Conservation (phyloP, 2,113 vertebrate genomes). For the Gallinago jamesoni region DNA sequence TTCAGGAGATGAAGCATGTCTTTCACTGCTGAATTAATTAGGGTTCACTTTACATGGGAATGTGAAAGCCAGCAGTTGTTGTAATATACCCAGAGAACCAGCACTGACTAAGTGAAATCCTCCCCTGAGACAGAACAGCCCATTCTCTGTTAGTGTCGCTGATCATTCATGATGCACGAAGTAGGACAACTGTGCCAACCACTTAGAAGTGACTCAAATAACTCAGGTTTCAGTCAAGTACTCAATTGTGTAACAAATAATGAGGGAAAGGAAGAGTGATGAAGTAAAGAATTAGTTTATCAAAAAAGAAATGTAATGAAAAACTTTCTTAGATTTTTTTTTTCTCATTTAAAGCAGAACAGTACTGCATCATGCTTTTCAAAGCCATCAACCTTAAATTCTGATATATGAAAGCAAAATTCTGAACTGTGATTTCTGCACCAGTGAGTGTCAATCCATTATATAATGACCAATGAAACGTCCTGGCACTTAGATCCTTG, state of each 20-base stretch:
- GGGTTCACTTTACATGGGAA: not conserved
- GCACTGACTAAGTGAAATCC: not conserved
- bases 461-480: slow-evolving; percentile 5
- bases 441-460: not conserved
- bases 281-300: not conserved
- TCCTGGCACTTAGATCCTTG: not conserved
- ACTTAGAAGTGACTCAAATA: not conserved
- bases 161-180: not conserved
- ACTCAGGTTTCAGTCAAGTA: slow-evolving; percentile 1
- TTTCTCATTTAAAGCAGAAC: not conserved
- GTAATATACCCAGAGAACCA: not conserved
- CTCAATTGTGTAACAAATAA: not conserved
- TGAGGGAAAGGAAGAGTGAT: not conserved
- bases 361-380: not conserved
- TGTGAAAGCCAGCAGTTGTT: not conserved
- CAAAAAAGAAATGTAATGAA: not conserved
- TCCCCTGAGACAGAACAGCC: not conserved
- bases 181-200: not conserved
- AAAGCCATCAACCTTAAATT: not conserved
- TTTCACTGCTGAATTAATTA: slow-evolving; percentile 18
- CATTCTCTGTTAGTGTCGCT: fast-evolving
- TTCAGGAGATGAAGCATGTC: not conserved
- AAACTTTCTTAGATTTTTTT: not conserved
- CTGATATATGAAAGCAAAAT: not conserved
- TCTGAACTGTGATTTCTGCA: slow-evolving; percentile 9